Evolutionary conservation across 2,888 invertebrate genomes (phyloP).

Genomic region (Drosophila kanekoi): DNA sequence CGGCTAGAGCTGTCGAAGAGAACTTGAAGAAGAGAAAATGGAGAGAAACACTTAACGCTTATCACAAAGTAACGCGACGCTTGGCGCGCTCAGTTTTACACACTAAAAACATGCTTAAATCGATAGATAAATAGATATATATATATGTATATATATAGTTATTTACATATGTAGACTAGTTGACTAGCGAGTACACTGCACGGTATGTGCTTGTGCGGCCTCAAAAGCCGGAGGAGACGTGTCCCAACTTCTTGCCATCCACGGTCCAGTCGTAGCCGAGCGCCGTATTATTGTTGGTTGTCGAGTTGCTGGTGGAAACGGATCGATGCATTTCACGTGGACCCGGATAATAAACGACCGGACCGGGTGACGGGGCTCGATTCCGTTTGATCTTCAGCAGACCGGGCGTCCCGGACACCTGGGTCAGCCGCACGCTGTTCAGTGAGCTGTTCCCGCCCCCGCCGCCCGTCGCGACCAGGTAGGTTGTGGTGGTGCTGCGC

Average conservation of each 20-base stretch:
- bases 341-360: conserved; percentile 85
- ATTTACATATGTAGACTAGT: conserved; percentile 35
- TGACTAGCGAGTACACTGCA: conserved; percentile 15
- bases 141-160: conserved; percentile 27
- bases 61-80: conserved; percentile 76
- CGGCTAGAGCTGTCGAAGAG: conserved; percentile 2
- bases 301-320: conserved; percentile 72
- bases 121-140: conserved; percentile 10
- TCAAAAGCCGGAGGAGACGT: conserved; percentile 84
- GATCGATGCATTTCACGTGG: conserved; percentile 83
- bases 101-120: conserved; percentile 21
- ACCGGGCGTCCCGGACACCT: conserved; percentile 75
- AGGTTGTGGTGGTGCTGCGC: conserved; percentile 83
- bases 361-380: conserved; percentile 85
- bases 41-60: conserved; percentile 71
- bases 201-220: conserved; percentile 20
- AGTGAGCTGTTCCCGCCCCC: conserved; percentile 63
- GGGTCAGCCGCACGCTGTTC: conserved; percentile 83
- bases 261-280: conserved; percentile 83
- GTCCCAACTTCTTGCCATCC: conserved; percentile 81
- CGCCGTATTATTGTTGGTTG: conserved; percentile 81
- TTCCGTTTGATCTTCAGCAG: conserved; percentile 83
- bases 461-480: conserved; percentile 67
- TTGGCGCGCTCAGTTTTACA: conserved; percentile 63
- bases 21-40: conserved; percentile 9